Evolutionary conservation across 1,140 invertebrate species (phyloP), one percentile per base, ranked within the genome.

Genomic region (Drosophila obscura): DNA sequence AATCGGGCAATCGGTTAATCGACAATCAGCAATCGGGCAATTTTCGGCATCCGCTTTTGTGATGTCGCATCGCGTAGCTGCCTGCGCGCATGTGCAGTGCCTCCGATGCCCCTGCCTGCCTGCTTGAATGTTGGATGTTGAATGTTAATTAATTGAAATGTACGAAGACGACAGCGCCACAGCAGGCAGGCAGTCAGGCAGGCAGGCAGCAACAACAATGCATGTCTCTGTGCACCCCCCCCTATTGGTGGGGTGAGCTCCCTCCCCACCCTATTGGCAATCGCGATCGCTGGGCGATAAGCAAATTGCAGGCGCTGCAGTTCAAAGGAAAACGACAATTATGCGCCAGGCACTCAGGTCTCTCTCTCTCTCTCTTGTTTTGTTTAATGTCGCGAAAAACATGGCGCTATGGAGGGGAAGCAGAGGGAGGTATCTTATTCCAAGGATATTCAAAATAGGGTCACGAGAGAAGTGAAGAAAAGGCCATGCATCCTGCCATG

Each of bases 41-140:
- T 91, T 88, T 90, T 90, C 88, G 80, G 88, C 90, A 89, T 91
- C 89, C 89, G 88, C 88, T 90, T 90, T 81, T 85, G 78, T 69
- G 67, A 69, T 69, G 67, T 44, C 51, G 51, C 60, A 39, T 39
- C 35, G 35, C 39, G 16, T 31, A 61, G 51, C 45, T 8, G 8
- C 7, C 28, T 57, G n/a, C 50, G 69, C 85, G 85, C 78, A 90
- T 90, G 85, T 80, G 85, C 85, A 90, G 76, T 39, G 35, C 35
- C 35, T 5, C 9, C 9, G 1, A 11, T 35, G 31, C 9, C 35
- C 4, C 35, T 39, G 31, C 9, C 35, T 39, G 35, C 11, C 35
- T 39, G 35, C 31, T 9, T 35, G 31, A 35, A 35, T 35, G 31
- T 19, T 19, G 19, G 19, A 19, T 19, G 35, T 60, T 90, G 85